A percentile compares a stretch with the other conserved stretches of the same genome.
Conservation (phyloP, 1,140 invertebrate species). For the Calliopsis andreniformis region DNA sequence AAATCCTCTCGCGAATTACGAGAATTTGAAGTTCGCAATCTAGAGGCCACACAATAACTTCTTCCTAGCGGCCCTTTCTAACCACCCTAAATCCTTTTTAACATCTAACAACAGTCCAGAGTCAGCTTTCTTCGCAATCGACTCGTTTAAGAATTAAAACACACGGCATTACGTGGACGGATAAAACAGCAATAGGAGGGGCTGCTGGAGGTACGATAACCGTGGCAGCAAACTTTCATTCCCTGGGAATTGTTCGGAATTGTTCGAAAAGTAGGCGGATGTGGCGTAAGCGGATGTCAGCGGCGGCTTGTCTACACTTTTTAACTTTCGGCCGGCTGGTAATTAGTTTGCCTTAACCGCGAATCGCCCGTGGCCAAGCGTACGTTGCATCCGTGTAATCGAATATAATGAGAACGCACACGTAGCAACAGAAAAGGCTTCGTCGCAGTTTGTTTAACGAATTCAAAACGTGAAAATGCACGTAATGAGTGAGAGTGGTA, state of each 20-base stretch:
- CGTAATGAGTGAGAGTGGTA: not conserved
- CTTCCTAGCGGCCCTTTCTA: too few relatives aligned
- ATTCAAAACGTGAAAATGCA: not conserved
- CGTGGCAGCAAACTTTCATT: constrained; percentile 61
- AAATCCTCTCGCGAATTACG: too few relatives aligned
- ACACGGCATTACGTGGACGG: not conserved
- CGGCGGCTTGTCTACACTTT: constrained; percentile 75
- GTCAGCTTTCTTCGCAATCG: not conserved
- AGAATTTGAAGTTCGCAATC: too few relatives aligned
- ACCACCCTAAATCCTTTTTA: too few relatives aligned
- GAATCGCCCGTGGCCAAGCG: constrained; percentile 43
- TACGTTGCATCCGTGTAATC: constrained; percentile 20
- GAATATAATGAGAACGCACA: constrained; percentile 38
- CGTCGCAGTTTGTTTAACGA: constrained; percentile 30
- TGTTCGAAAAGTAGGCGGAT: not conserved
- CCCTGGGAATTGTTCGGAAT: constrained; percentile 67
- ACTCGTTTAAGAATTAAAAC: constrained; percentile 2
- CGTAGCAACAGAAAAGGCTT: not conserved
- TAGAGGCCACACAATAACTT: too few relatives aligned
- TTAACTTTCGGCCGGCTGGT: constrained; percentile 75
- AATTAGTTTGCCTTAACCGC: constrained; percentile 77
- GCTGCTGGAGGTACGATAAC: constrained; percentile 35
- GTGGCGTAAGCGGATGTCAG: constrained; percentile 40
- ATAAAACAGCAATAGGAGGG: constrained; percentile 13
- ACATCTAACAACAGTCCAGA: too few relatives aligned